Percentiles rank a stretch among this genome's conserved stretches.
Evolutionary conservation across 2,113 vertebrate genomes (phyloP).

Genomic region (Propithecus coquereli): DNA sequence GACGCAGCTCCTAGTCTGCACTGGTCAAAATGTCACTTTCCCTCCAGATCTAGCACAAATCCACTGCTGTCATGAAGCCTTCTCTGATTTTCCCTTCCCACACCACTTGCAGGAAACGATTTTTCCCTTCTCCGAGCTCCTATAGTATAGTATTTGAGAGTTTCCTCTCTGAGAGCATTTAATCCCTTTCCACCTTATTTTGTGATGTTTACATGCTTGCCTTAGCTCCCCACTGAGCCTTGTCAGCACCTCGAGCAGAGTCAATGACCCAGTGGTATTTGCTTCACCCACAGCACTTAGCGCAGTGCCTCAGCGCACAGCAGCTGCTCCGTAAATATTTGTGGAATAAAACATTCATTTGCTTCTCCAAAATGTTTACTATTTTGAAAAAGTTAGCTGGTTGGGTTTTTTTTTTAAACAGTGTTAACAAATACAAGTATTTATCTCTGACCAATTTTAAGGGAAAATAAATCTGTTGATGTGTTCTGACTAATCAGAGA

Average conservation of each 20-base stretch:
- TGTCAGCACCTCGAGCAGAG: not conserved
- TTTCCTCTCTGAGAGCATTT: not conserved
- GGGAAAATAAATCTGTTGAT: not conserved
- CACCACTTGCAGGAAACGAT: not conserved
- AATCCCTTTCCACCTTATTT: not conserved
- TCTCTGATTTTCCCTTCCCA: not conserved
- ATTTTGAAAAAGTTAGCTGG: not conserved
- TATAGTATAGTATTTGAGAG: not conserved
- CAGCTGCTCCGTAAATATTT: not conserved
- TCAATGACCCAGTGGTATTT: rapidly evolving
- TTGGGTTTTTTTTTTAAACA: not conserved
- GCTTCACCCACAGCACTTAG: not conserved
- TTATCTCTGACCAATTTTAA: conserved; percentile 8
- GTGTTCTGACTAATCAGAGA: not conserved
- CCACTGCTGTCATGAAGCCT: not conserved
- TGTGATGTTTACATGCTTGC: not conserved
- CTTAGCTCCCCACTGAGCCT: not conserved
- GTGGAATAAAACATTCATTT: not conserved
- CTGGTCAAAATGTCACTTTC: not conserved
- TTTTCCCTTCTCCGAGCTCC: not conserved
- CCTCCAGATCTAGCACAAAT: not conserved
- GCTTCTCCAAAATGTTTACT: not conserved
- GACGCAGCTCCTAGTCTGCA: not conserved
- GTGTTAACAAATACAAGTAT: not conserved
- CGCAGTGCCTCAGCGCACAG: rapidly evolving